phyloP scores from a whole-genome alignment of 2,888 invertebrate species.

The Ariolimax columbianus region DNA sequence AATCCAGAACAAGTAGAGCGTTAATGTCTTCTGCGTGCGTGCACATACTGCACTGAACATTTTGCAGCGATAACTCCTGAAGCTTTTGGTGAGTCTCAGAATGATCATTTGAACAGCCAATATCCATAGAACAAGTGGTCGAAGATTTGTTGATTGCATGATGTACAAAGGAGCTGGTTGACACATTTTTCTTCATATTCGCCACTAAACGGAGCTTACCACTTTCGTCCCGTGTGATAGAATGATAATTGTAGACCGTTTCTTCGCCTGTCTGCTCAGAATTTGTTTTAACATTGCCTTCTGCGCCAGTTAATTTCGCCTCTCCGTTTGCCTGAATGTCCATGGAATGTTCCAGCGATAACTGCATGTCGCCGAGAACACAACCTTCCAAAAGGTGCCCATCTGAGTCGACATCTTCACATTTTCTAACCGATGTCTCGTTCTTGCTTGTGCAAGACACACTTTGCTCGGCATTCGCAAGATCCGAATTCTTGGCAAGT shows the following conservation, averaged over 20 bases:
- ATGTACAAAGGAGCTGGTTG: background rate
- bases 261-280: background rate
- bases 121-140: background rate
- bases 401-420: background rate
- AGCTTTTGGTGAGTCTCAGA: too few relatives aligned
- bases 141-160: background rate
- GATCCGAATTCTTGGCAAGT: background rate
- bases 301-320: background rate
- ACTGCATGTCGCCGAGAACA: background rate
- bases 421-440: background rate
- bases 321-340: background rate
- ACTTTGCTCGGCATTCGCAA: background rate
- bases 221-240: constrained; percentile 20
- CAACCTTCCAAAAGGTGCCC: too few relatives aligned
- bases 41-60: background rate
- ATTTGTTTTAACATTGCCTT: background rate
- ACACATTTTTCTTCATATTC: background rate
- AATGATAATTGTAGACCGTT: constrained; percentile 12
- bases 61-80: background rate
- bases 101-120: background rate
- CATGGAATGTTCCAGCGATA: background rate
- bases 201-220: constrained; percentile 2
- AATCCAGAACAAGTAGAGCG: background rate
- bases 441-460: background rate
- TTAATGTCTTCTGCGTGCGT: background rate